These are phyloP conservation scores for Psilopsiagon aurifrons DNA, from an alignment of 2,113 vertebrate genomes.

Conservation along the genomic window DNA sequence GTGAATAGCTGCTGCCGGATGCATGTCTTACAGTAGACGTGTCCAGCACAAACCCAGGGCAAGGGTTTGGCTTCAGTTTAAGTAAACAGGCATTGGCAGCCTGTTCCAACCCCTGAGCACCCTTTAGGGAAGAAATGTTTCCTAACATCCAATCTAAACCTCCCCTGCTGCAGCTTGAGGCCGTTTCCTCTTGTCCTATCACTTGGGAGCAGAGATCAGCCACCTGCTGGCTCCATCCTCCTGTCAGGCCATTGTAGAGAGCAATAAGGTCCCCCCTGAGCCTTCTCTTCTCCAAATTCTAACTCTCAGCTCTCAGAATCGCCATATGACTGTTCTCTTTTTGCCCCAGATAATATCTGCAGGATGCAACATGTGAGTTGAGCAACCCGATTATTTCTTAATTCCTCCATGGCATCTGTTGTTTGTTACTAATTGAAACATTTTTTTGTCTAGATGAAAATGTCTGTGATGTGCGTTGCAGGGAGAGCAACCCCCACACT, in stretches of 20 bases:
- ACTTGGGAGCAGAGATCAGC: neutral
- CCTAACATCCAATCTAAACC: neutral
- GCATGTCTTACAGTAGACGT: fast-evolving
- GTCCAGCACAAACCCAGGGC: neutral
- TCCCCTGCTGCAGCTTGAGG: neutral
- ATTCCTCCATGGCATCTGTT: constrained; percentile 7
- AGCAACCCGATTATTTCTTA: constrained; percentile 31
- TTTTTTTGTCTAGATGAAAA: constrained; percentile 23
- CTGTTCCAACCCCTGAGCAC: neutral
- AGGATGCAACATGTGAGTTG: neutral
- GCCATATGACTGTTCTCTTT: neutral
- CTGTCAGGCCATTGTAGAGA: neutral
- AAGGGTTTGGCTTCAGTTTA: neutral
- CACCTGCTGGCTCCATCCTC: neutral
- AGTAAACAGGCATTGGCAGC: neutral
- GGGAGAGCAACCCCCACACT: neutral
- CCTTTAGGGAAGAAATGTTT: neutral
- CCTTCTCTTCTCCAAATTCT: neutral
- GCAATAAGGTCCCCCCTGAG: neutral
- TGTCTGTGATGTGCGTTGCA: neutral
- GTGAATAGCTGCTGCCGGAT: neutral
- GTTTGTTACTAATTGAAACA: constrained; percentile 36
- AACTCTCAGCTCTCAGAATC: neutral
- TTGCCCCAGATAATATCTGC: neutral
- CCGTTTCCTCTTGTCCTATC: neutral